A percentile compares a stretch with the other conserved stretches of the same genome.
Evolutionary conservation across 2,113 vertebrate species (phyloP).

Genomic region (Platysteira castanea): DNA sequence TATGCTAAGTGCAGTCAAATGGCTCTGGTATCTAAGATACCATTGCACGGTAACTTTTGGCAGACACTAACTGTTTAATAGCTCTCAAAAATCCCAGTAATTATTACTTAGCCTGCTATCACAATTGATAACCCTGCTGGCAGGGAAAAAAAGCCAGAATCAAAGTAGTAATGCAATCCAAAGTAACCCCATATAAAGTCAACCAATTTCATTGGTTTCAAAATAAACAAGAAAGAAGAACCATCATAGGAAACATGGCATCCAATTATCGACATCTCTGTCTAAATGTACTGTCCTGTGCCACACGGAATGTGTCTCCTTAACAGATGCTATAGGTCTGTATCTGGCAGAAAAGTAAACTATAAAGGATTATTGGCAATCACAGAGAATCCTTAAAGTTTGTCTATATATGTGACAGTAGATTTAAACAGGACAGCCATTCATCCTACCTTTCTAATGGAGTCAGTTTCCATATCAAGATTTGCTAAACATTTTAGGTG

Average conservation of each 20-base stretch:
- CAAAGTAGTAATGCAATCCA: not conserved
- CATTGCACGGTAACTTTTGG: not conserved
- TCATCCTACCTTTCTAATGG: not conserved
- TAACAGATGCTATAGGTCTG: not conserved
- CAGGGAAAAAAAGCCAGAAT: not conserved
- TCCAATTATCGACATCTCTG: not conserved
- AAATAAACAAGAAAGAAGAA: not conserved
- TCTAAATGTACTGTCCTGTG: not conserved
- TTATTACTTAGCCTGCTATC: not conserved
- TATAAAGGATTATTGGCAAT: not conserved
- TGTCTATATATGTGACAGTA: not conserved
- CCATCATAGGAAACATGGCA: not conserved
- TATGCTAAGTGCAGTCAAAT: not conserved
- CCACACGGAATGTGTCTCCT: not conserved
- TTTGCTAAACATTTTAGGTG: not conserved
- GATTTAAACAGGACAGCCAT: not conserved
- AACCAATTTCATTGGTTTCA: not conserved
- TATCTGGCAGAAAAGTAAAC: not conserved
- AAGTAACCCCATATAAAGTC: not conserved
- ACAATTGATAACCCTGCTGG: not conserved
- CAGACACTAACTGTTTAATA: not conserved
- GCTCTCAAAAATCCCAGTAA: conserved; percentile 5
- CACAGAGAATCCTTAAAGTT: not conserved
- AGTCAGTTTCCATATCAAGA: not conserved
- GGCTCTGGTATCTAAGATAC: not conserved